Conservation (phyloP, 2,888 invertebrate genomes). For the Erebia palarica region DNA sequence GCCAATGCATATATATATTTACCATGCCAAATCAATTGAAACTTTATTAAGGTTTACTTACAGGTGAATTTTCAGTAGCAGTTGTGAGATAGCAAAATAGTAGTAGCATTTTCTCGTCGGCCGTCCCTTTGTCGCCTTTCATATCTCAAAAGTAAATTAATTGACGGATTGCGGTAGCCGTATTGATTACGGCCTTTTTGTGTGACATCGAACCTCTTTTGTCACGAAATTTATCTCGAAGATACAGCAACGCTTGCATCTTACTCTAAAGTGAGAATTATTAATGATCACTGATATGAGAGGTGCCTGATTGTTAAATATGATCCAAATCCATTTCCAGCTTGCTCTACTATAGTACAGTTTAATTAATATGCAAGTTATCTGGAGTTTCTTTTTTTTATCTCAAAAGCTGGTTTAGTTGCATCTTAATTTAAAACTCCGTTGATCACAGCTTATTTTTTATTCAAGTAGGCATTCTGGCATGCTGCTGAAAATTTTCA, state of each 20-base stretch:
- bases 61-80: slow-evolving; percentile 46
- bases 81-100: slow-evolving; percentile 44
- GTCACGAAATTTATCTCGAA: slow-evolving; percentile 57
- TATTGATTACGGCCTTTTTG: slow-evolving; percentile 65
- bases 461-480: background rate
- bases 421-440: background rate
- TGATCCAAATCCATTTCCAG: slow-evolving; percentile 13
- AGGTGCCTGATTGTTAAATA: slow-evolving; percentile 19
- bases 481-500: background rate
- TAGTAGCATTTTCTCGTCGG: slow-evolving; percentile 57
- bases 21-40: slow-evolving; percentile 43
- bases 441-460: background rate
- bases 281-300: slow-evolving; percentile 28
- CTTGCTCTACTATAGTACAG: background rate
- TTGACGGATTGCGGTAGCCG: slow-evolving; percentile 73
- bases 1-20: slow-evolving; percentile 57
- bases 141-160: slow-evolving; percentile 74
- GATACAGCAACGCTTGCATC: slow-evolving; percentile 42
- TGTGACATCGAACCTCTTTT: slow-evolving; percentile 66
- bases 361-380: background rate
- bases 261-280: slow-evolving; percentile 42
- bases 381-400: background rate
- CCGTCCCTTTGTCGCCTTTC: slow-evolving; percentile 69
- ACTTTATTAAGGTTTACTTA: slow-evolving; percentile 47
- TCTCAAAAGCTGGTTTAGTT: background rate